Evolutionary conservation across 2,888 invertebrate species (phyloP), one percentile per base, ranked within the genome.

Genomic region (Eulithis prunata): DNA sequence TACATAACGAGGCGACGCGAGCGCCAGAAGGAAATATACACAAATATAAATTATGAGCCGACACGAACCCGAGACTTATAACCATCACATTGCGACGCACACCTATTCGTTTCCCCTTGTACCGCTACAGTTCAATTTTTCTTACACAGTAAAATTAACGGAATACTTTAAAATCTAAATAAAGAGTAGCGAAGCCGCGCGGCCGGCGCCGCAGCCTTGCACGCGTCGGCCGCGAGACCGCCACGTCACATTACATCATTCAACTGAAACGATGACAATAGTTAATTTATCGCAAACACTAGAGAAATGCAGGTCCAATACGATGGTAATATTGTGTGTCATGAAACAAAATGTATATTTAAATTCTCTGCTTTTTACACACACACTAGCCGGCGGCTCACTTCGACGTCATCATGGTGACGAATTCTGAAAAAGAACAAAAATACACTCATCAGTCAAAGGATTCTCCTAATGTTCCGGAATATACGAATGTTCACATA

Each of bases 381-480:
- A 93, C 93, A 91, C 92, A 90, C 92, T 92, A 89, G 95, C 94
- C 95, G 95, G 94, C 94, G 94, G 95, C 95, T 98, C 97, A 98
- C 97, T 98, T 98, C 96, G 98, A 98, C 95, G 98, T 98, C 98
- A 98, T 98, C 98, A 98, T 98, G 95, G 98, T 98, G 96, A 98
- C 98, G 95, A 98, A 98, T 96, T 98, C 98, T 98, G 96, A 45
- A 97, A 87, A 90, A 89, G 83, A 86, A 77, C 14, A 49, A 49
- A 80, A 64, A 59, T 63, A 38, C 5, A 53, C 21, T 69, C 41
- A 79, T 87, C 78, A 87, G 78, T 70, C 28, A 6, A 53, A 38
- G 59, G 68, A 28, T 54, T 10, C 4, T 7, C 38, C 4, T 54
- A 10, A 14, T 43, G 43, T 56, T 3, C 41, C 12, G 21, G 13